Percentiles rank a stretch among this genome's conserved stretches.
phyloP scores from a whole-genome alignment of 2,797 vertebrate species.

The Bovichtus diacanthus region DNA sequence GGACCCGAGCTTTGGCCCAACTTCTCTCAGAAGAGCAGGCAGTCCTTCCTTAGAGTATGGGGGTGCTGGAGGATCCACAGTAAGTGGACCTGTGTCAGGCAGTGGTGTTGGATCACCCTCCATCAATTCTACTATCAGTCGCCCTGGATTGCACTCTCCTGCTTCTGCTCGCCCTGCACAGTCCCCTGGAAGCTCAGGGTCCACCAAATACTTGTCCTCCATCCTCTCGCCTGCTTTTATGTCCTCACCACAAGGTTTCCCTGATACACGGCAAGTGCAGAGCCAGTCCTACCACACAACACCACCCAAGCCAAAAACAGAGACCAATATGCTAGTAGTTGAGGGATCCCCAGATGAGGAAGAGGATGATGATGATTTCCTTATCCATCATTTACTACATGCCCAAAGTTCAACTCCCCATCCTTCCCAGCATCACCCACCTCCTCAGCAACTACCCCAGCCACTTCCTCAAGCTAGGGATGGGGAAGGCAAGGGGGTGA shows the following conservation, averaged over 20 bases:
- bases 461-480: conserved; percentile 71
- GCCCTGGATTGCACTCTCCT: conserved; percentile 89
- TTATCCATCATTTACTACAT: conserved; percentile 92
- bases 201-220: conserved; percentile 88
- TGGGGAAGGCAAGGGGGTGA: conserved; percentile 73
- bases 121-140: conserved; percentile 83
- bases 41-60: conserved; percentile 90
- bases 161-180: conserved; percentile 82
- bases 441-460: conserved; percentile 79
- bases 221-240: conserved; percentile 90
- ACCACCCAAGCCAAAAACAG: conserved; percentile 80
- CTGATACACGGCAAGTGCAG: conserved; percentile 72
- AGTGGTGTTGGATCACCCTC: conserved; percentile 78
- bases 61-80: conserved; percentile 67
- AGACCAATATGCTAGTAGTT: conserved; percentile 83
- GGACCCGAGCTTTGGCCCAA: conserved; percentile 80
- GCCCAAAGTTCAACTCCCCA: conserved; percentile 86
- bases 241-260: conserved; percentile 84
- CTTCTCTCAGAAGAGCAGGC: conserved; percentile 81
- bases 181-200: conserved; percentile 80
- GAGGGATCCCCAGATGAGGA: conserved; percentile 79
- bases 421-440: conserved; percentile 75
- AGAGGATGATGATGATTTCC: conserved; percentile 87
- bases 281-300: conserved; percentile 84
- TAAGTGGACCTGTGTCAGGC: conserved; percentile 66